These are phyloP conservation scores for Megalops cyprinoides DNA, from an alignment of 2,797 vertebrate species.

Conservation along the genomic window DNA sequence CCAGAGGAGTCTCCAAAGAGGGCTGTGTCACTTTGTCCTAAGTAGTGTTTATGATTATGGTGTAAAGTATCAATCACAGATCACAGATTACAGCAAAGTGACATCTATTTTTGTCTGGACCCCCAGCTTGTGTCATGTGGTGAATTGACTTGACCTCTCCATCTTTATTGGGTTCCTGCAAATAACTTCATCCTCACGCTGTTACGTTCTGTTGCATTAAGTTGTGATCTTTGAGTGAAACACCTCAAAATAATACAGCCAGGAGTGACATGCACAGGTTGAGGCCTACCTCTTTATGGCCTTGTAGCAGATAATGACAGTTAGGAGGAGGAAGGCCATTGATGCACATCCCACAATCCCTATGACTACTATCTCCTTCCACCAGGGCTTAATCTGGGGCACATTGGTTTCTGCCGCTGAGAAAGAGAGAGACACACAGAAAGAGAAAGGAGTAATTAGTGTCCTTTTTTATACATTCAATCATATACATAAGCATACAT, in stretches of 20 bases:
- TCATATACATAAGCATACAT: too few relatives aligned
- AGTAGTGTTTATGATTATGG: background rate
- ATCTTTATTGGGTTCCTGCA: background rate
- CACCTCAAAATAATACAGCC: background rate
- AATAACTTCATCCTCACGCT: background rate
- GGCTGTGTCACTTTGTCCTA: background rate
- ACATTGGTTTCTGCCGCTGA: conserved; percentile 77
- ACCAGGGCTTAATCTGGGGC: conserved; percentile 79
- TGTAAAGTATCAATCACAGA: background rate
- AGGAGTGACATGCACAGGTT: background rate
- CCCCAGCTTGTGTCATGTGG: too few relatives aligned
- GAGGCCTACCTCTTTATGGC: conserved; percentile 91
- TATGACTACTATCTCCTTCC: conserved; percentile 86
- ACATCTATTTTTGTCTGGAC: too few relatives aligned
- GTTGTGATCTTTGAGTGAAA: background rate
- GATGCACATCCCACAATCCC: conserved; percentile 85
- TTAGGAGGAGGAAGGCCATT: conserved; percentile 86
- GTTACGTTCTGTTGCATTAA: background rate
- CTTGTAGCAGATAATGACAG: conserved; percentile 97
- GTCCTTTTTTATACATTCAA: background rate
- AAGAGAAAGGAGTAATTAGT: conserved; percentile 26
- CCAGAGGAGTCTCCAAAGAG: background rate
- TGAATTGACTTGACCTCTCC: background rate
- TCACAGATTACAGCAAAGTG: background rate
- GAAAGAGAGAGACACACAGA: conserved; percentile 29